Evolutionary conservation across 2,113 vertebrate species (phyloP).

Genomic region (Scartelaos histophorus): DNA sequence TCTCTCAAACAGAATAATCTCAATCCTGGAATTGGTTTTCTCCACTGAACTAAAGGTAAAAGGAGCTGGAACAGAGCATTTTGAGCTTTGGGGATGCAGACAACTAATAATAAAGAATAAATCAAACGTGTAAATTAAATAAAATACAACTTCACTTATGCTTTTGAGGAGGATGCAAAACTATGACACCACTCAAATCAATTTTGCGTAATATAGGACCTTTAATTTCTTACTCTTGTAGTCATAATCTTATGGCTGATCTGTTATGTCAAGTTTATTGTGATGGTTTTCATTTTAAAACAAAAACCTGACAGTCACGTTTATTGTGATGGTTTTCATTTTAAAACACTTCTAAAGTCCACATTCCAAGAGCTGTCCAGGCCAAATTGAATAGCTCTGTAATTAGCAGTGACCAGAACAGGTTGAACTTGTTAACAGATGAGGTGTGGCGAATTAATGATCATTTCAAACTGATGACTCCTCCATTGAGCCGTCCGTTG

Average conservation of each 20-base stretch:
- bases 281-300: background rate
- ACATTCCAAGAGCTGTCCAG: slow-evolving; percentile 27
- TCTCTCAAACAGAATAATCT: no score
- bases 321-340: background rate
- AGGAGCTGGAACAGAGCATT: no score
- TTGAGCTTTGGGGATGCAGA: no score
- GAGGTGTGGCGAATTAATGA: slow-evolving; percentile 40
- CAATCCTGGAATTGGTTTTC: no score
- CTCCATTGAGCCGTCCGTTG: background rate
- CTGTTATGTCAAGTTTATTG: background rate
- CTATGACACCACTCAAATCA: no score
- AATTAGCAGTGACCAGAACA: slow-evolving; percentile 48
- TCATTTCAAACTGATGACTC: slow-evolving; percentile 21
- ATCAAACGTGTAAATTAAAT: no score
- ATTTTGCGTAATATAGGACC: no score
- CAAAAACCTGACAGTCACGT: background rate
- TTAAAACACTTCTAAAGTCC: slow-evolving; percentile 15
- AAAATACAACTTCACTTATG: no score
- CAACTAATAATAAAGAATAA: no score
- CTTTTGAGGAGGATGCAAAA: no score
- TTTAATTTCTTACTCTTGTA: background rate
- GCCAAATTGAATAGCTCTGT: slow-evolving; percentile 46
- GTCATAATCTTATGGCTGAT: background rate
- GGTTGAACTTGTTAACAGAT: slow-evolving; percentile 56
- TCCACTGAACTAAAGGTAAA: no score